Percentiles rank a stretch among this genome's conserved stretches.
Evolutionary conservation across 2,797 vertebrate species (phyloP).

Genomic region (Artibeus lituratus): DNA sequence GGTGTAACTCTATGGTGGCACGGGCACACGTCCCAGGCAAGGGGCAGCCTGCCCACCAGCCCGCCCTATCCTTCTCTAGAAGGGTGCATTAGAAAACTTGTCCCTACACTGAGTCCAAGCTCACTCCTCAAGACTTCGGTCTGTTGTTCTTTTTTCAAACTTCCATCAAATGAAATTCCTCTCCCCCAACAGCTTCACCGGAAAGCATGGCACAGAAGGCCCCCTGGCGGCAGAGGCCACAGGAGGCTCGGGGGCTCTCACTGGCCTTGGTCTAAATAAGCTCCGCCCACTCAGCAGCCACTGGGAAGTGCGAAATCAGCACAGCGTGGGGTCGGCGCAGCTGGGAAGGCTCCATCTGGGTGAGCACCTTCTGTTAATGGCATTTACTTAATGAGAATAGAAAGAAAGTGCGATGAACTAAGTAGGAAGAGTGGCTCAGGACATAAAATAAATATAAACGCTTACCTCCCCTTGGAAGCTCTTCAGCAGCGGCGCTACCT

Average conservation of each 20-base stretch:
- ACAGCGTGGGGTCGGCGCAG: accelerated
- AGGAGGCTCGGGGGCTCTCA: neutral
- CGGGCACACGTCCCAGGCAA: accelerated
- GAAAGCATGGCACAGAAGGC: accelerated
- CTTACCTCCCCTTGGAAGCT: slow-evolving; percentile 99
- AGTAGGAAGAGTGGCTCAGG: neutral
- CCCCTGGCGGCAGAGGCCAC: accelerated
- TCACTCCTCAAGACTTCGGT: neutral
- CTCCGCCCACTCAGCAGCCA: neutral
- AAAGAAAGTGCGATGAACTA: neutral
- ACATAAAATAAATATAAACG: neutral
- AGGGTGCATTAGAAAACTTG: neutral
- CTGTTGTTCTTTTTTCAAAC: neutral
- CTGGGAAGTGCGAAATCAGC: neutral
- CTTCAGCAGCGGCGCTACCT: slow-evolving; percentile 98
- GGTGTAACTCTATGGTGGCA: neutral
- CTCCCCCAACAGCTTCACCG: accelerated
- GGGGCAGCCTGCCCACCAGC: accelerated
- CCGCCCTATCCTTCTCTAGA: neutral
- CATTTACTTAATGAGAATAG: neutral
- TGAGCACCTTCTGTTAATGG: neutral
- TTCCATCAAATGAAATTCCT: neutral
- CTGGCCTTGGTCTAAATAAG: neutral
- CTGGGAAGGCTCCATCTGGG: neutral
- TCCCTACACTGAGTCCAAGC: neutral